Percentiles rank a stretch among this genome's conserved stretches.
These are phyloP conservation scores for Coptodon bakossiorum DNA, from an alignment of 2,113 vertebrate species.

Conservation along the genomic window DNA sequence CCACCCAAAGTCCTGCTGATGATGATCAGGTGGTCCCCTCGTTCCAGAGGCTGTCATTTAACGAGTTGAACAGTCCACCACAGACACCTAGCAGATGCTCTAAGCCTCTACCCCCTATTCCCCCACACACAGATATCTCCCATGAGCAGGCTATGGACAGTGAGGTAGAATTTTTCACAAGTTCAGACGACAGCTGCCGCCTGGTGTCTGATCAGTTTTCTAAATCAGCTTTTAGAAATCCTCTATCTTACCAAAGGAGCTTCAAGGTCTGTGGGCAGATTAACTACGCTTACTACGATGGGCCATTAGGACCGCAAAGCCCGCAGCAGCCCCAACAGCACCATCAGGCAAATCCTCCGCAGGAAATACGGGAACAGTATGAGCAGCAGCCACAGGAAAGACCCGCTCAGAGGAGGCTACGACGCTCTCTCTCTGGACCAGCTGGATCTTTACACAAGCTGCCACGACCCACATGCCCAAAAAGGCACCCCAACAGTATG, in stretches of 20 bases:
- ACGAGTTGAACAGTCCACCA: slow-evolving; percentile 73
- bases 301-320: slow-evolving; percentile 55
- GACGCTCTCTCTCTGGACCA: slow-evolving; percentile 88
- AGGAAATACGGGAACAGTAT: slow-evolving; percentile 32
- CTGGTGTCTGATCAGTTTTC: slow-evolving; percentile 73
- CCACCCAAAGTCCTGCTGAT: slow-evolving; percentile 56
- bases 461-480: slow-evolving; percentile 65
- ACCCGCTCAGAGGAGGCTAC: slow-evolving; percentile 76
- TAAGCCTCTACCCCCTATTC: slow-evolving; percentile 88
- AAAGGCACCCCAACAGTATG: slow-evolving; percentile 67
- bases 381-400: slow-evolving; percentile 36
- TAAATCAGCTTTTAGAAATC: slow-evolving; percentile 71
- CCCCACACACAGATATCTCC: slow-evolving; percentile 62
- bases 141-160: slow-evolving; percentile 79
- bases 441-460: slow-evolving; percentile 89
- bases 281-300: slow-evolving; percentile 90
- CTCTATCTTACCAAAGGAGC: slow-evolving; percentile 74
- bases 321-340: slow-evolving; percentile 13
- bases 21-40: slow-evolving; percentile 75
- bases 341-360: slow-evolving; percentile 9
- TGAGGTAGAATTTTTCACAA: slow-evolving; percentile 86
- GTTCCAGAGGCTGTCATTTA: slow-evolving; percentile 78
- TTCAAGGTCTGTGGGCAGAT: slow-evolving; percentile 86
- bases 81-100: slow-evolving; percentile 79
- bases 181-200: slow-evolving; percentile 79